Evolutionary conservation across 2,888 invertebrate species (phyloP).

Genomic region (Leucophenga maculata): DNA sequence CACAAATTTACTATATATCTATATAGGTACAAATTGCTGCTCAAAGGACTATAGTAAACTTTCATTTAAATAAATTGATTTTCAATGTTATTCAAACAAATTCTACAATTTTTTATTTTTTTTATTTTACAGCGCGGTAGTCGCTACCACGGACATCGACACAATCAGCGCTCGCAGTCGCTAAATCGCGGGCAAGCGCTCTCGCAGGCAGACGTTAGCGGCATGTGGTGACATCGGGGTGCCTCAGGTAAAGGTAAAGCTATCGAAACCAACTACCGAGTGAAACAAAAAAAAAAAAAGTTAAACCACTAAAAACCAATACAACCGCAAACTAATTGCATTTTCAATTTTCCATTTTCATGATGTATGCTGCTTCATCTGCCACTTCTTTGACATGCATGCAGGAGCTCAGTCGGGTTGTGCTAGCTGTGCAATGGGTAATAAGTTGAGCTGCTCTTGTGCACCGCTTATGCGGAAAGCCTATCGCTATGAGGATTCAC

Average conservation of each 20-base stretch:
- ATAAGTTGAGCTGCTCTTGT: constrained; percentile 97
- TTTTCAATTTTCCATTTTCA: not conserved
- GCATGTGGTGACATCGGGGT: constrained; percentile 87
- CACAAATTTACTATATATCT: no score
- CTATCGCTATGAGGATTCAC: constrained; percentile 96
- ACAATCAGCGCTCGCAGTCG: constrained; percentile 83
- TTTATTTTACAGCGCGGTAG: constrained; percentile 74
- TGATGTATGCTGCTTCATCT: no score
- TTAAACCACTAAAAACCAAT: not conserved
- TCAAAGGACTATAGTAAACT: no score
- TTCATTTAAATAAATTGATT: no score
- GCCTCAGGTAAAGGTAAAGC: constrained; percentile 75
- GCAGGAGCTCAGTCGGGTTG: constrained; percentile 72
- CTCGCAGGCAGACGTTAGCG: constrained; percentile 78
- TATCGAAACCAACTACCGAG: not conserved
- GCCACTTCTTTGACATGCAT: no score
- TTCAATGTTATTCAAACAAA: not conserved
- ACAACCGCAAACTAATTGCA: not conserved
- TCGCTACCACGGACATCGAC: constrained; percentile 76
- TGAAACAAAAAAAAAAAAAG: not conserved
- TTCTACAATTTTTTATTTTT: constrained; percentile 12
- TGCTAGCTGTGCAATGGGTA: constrained; percentile 87
- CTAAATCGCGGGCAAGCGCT: constrained; percentile 82
- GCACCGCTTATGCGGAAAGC: constrained; percentile 96
- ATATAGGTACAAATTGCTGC: no score